These are phyloP conservation scores for Antheraea yamamai DNA, from an alignment of 2,888 invertebrate species.

Conservation along the genomic window DNA sequence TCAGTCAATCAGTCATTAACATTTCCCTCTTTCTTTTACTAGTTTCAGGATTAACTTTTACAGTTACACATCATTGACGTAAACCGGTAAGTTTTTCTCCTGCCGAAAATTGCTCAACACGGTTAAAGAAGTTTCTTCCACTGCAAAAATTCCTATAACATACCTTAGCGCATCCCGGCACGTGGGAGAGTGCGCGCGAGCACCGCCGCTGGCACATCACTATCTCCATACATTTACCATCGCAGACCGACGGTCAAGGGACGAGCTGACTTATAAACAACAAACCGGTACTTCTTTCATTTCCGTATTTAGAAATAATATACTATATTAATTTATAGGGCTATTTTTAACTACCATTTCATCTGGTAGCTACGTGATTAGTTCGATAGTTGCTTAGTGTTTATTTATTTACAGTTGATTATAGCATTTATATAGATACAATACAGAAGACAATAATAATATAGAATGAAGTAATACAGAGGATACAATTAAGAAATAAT, in stretches of 20 bases:
- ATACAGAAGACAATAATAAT: no score
- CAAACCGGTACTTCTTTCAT: conserved; percentile 4
- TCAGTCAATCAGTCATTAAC: no score
- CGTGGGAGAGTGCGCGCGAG: conserved; percentile 48
- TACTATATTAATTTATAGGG: background rate
- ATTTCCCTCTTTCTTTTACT: no score
- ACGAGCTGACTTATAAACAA: conserved; percentile 4
- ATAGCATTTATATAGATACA: no score
- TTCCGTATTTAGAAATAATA: background rate
- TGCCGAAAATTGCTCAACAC: no score
- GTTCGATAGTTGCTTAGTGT: no score
- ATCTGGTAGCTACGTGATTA: background rate
- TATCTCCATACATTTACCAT: conserved; percentile 38
- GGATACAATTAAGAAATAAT: no score
- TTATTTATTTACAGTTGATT: no score
- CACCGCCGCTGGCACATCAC: conserved; percentile 40
- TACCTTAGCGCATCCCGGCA: conserved; percentile 37
- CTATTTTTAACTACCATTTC: background rate
- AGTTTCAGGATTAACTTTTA: no score
- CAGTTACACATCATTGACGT: no score
- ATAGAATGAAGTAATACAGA: no score
- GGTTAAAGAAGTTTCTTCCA: background rate
- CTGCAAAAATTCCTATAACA: conserved; percentile 27
- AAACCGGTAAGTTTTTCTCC: no score
- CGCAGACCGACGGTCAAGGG: conserved; percentile 12